phyloP scores from a whole-genome alignment of 2,888 invertebrate genomes.

The Lasioglossum morio region DNA sequence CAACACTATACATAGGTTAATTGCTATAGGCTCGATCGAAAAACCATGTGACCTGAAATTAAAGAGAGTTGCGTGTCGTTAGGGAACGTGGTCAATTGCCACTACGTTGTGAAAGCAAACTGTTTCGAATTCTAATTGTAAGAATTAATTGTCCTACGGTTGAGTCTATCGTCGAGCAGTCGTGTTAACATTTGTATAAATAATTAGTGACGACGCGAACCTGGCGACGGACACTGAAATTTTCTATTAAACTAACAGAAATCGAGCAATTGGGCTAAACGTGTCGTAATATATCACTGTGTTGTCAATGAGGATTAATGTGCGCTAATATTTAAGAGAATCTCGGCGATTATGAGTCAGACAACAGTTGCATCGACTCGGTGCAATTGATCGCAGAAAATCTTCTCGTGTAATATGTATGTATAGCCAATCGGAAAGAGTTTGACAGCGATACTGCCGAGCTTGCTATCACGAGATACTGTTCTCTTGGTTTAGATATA shows the following conservation, averaged over 20 bases:
- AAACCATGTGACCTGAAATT: conserved; percentile 69
- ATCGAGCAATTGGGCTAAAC: conserved; percentile 21
- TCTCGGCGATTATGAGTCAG: conserved; percentile 22
- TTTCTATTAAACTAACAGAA: conserved; percentile 36
- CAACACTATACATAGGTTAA: conserved; percentile 57
- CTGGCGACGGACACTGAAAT: conserved; percentile 27
- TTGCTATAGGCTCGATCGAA: conserved; percentile 53
- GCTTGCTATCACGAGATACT: conserved; percentile 37
- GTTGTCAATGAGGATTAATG: conserved; percentile 45
- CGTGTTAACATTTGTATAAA: conserved; percentile 47
- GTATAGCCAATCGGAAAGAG: neutral
- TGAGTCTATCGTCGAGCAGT: conserved; percentile 21
- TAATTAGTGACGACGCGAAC: conserved; percentile 10
- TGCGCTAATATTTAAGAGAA: conserved; percentile 49
- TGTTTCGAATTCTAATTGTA: conserved; percentile 23
- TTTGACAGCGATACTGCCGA: conserved; percentile 34
- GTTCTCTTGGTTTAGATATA: conserved; percentile 26
- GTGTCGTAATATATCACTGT: conserved; percentile 41
- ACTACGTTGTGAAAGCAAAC: conserved; percentile 20
- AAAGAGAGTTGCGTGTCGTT: conserved; percentile 41
- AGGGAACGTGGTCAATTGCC: conserved; percentile 20
- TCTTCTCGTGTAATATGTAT: conserved; percentile 6
- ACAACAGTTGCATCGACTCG: conserved; percentile 23
- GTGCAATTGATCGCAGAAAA: neutral
- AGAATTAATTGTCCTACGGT: conserved; percentile 19